These are phyloP conservation scores for Botrylloides violaceus DNA, from an alignment of 23 tunicate genomes.

Conservation along the genomic window DNA sequence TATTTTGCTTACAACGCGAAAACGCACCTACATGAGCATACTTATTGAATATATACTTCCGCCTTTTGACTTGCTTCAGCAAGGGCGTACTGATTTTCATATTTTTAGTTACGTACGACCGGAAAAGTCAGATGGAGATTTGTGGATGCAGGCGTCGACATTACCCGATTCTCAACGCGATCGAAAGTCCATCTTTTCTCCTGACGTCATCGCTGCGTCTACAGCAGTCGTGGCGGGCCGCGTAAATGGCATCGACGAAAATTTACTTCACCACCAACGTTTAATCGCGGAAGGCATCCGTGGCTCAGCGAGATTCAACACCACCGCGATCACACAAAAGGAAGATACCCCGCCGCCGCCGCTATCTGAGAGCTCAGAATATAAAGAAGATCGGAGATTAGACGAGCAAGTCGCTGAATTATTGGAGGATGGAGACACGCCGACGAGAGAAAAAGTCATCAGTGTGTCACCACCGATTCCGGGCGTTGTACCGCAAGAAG, in stretches of 20 bases:
- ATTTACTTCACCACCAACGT: constrained; percentile 1
- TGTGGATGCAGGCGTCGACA: constrained; percentile 73
- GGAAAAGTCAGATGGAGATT: constrained; percentile 43
- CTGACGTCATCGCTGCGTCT: constrained; percentile 30
- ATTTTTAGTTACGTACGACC: constrained; percentile 68
- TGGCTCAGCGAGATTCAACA: neutral
- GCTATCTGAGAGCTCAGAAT: neutral
- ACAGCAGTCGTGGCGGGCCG: constrained; percentile 41
- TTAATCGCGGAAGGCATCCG: neutral
- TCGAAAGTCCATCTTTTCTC: no score
- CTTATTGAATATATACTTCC: no score
- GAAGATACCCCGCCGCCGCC: neutral
- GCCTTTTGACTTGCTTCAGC: no score
- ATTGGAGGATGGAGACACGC: neutral
- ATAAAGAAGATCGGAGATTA: neutral
- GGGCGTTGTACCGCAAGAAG: constrained; percentile 23
- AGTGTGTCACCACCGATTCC: neutral
- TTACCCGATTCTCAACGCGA: constrained; percentile 13
- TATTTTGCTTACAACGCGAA: no score
- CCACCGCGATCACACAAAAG: neutral
- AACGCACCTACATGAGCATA: no score
- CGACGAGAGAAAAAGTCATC: neutral
- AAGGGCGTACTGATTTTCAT: no score
- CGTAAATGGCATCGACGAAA: constrained; percentile 5
- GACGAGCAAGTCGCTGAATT: constrained; percentile 7